Conservation (phyloP, 2,797 vertebrate species). For the Acrocephalus scirpaceus region DNA sequence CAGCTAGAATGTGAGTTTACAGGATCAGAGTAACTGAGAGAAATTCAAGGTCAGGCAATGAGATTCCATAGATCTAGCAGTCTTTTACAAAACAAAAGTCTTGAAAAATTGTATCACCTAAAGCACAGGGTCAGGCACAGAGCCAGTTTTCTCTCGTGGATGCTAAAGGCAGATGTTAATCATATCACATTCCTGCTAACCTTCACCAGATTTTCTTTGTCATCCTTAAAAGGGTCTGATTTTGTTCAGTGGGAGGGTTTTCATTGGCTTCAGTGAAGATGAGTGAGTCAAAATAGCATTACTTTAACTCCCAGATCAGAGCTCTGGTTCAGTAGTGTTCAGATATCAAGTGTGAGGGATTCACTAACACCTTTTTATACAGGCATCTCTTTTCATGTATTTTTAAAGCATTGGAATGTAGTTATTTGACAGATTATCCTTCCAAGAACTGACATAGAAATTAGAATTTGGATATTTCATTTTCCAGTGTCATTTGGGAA, state of each 20-base stretch:
- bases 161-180: constrained; percentile 39
- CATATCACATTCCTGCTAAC: constrained; percentile 34
- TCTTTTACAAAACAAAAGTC: neutral
- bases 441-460: neutral
- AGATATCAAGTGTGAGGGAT: neutral
- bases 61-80: neutral
- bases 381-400: neutral
- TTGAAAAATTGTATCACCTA: constrained; percentile 5
- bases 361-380: neutral
- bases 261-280: constrained; percentile 17
- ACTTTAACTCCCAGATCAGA: neutral
- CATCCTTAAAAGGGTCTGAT: constrained; percentile 54
- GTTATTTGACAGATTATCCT: neutral
- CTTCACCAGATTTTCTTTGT: constrained; percentile 50
- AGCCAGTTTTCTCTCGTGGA: neutral
- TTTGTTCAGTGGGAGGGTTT: constrained; percentile 27
- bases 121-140: neutral
- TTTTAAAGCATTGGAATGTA: neutral
- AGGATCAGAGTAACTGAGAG: neutral
- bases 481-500: neutral
- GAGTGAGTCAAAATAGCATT: constrained; percentile 5
- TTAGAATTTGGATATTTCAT: neutral
- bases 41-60: neutral
- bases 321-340: neutral
- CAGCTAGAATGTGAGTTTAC: neutral